phyloP scores from a whole-genome alignment of 1,140 invertebrate genomes.

The Aphidius ervi region DNA sequence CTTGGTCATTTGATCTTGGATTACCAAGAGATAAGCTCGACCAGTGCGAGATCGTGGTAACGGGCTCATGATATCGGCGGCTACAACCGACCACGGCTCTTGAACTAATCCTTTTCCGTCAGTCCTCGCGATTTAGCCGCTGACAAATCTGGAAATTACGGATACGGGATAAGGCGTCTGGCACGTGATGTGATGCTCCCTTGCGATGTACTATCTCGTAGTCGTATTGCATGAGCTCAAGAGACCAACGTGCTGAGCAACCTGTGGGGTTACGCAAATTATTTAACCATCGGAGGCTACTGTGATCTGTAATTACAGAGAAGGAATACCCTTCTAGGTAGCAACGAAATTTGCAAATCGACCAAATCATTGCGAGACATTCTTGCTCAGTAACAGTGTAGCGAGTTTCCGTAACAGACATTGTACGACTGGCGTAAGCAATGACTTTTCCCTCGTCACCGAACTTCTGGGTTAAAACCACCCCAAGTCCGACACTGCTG shows the following conservation, averaged over 20 bases:
- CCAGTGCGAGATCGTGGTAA: no score
- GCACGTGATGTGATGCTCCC: slow-evolving; percentile 32
- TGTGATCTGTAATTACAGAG: slow-evolving; percentile 46
- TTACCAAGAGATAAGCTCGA: not conserved
- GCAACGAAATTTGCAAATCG: slow-evolving; percentile 27
- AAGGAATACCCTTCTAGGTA: slow-evolving; percentile 44
- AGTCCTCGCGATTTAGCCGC: no score
- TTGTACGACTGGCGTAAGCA: not conserved
- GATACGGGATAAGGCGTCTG: slow-evolving; percentile 30
- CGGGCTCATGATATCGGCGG: no score
- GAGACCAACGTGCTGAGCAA: slow-evolving; percentile 18
- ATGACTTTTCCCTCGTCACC: slow-evolving; percentile 1
- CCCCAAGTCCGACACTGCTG: not conserved
- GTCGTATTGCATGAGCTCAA: slow-evolving; percentile 22
- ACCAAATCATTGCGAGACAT: no score
- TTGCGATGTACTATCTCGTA: slow-evolving; percentile 28
- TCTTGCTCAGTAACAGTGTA: slow-evolving; percentile 45
- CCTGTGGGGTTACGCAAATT: slow-evolving; percentile 33
- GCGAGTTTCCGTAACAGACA: slow-evolving; percentile 4
- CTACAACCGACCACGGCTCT: no score
- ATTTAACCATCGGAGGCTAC: slow-evolving; percentile 41
- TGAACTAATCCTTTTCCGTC: not conserved
- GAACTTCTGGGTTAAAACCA: not conserved
- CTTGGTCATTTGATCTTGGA: not conserved
- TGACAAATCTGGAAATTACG: no score